phyloP scores from a whole-genome alignment of 2,113 vertebrate species.

The Cromileptes altivelis region DNA sequence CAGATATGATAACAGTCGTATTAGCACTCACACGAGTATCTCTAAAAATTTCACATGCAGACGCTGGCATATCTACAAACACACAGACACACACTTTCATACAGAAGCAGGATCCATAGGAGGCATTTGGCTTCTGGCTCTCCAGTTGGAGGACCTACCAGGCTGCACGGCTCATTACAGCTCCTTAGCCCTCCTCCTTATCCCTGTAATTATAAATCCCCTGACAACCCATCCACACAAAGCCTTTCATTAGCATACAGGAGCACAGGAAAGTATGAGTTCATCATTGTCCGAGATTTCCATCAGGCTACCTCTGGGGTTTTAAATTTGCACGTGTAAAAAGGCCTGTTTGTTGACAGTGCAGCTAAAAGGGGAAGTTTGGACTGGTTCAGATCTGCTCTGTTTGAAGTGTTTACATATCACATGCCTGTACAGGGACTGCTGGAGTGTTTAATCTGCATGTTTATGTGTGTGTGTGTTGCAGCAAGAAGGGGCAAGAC shows the following conservation, averaged over 20 bases:
- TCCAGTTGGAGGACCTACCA: constrained; percentile 62
- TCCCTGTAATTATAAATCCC: constrained; percentile 71
- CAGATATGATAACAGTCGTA: constrained; percentile 17
- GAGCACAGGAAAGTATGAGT: constrained; percentile 61
- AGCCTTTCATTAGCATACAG: constrained; percentile 72
- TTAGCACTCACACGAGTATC: constrained; percentile 1
- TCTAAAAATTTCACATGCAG: neutral
- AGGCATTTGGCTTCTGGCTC: constrained; percentile 35
- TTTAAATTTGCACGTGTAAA: constrained; percentile 54
- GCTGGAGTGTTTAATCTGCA: constrained; percentile 52
- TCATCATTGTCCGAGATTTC: constrained; percentile 62
- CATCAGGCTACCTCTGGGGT: constrained; percentile 40
- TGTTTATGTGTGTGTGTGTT: constrained; percentile 12
- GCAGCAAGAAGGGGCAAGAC: constrained; percentile 34
- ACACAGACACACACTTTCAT: neutral
- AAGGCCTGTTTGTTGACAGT: constrained; percentile 59
- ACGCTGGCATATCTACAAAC: neutral
- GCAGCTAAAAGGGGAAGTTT: constrained; percentile 52
- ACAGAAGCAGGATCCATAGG: constrained; percentile 35
- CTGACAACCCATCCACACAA: constrained; percentile 56
- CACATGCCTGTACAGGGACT: constrained; percentile 32
- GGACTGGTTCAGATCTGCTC: constrained; percentile 22
- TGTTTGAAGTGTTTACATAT: constrained; percentile 49
- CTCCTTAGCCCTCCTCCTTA: constrained; percentile 60
- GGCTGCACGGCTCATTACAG: constrained; percentile 66